Percentiles rank a stretch among this genome's conserved stretches.
Conservation (phyloP, 2,113 vertebrate species). For the Sialia sialis region DNA sequence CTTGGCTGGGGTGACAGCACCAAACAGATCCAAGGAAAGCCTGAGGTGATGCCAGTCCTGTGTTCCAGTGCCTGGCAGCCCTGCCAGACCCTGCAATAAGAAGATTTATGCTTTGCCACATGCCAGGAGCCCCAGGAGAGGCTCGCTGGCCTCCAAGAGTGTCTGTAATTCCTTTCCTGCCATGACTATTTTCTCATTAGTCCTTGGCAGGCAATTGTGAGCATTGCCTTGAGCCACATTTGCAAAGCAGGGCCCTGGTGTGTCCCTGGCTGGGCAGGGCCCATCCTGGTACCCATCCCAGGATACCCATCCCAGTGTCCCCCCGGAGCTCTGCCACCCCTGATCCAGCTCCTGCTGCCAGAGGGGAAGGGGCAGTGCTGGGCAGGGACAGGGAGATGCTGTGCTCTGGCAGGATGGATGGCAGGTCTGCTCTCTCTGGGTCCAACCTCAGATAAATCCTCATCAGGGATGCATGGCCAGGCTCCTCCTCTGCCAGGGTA, state of each 20-base stretch:
- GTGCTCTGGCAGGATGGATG: not conserved
- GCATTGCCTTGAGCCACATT: not conserved
- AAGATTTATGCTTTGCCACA: not conserved
- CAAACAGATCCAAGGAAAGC: not conserved
- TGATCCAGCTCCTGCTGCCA: not conserved
- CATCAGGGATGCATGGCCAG: not conserved
- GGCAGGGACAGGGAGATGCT: not conserved
- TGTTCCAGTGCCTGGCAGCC: not conserved
- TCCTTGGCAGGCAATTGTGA: not conserved
- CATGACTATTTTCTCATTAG: not conserved
- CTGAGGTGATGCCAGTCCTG: not conserved
- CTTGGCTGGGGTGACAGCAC: not conserved
- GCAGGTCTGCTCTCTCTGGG: not conserved
- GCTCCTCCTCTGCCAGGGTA: conserved; percentile 18
- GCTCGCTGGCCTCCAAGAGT: fast-evolving
- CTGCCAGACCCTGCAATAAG: not conserved
- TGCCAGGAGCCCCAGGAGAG: not conserved
- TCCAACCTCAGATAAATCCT: conserved; percentile 10
- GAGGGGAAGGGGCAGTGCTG: not conserved
- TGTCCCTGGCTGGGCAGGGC: not conserved
- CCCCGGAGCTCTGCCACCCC: not conserved
- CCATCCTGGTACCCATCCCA: fast-evolving
- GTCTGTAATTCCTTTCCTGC: not conserved
- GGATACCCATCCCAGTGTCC: fast-evolving
- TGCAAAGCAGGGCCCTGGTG: fast-evolving